phyloP scores from a whole-genome alignment of 2,113 vertebrate species.

The Grammomys surdaster region DNA sequence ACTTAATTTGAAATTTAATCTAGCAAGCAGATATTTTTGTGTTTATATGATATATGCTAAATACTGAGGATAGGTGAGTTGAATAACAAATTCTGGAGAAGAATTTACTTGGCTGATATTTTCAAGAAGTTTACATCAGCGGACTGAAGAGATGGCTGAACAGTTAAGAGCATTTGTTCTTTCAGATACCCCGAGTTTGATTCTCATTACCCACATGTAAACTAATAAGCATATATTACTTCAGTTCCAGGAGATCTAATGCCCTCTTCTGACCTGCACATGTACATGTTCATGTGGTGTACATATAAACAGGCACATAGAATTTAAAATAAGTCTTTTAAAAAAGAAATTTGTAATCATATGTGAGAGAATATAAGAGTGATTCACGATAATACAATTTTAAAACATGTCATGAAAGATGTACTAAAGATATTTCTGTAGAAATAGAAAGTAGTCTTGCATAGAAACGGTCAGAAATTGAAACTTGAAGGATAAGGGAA shows the following conservation, averaged over 20 bases:
- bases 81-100: not conserved
- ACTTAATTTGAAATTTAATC: constrained; percentile 25
- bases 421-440: not conserved
- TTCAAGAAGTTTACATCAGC: not conserved
- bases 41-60: not conserved
- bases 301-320: not conserved
- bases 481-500: not conserved
- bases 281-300: not conserved
- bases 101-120: not conserved
- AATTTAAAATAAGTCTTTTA: not conserved
- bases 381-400: not conserved
- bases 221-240: not conserved
- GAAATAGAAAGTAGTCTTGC: constrained; percentile 21
- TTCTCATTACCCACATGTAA: not conserved
- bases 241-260: not conserved
- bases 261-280: not conserved
- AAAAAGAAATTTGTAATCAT: not conserved
- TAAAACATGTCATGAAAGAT: not conserved
- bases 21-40: not conserved
- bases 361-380: not conserved
- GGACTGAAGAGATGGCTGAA: not conserved
- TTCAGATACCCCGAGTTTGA: not conserved
- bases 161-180: not conserved
- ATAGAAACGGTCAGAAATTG: not conserved
- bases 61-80: not conserved